Percentiles rank a stretch among this genome's conserved stretches.
These are phyloP conservation scores for Drosophila arawakana DNA, from an alignment of 1,140 invertebrate genomes.

Conservation along the genomic window DNA sequence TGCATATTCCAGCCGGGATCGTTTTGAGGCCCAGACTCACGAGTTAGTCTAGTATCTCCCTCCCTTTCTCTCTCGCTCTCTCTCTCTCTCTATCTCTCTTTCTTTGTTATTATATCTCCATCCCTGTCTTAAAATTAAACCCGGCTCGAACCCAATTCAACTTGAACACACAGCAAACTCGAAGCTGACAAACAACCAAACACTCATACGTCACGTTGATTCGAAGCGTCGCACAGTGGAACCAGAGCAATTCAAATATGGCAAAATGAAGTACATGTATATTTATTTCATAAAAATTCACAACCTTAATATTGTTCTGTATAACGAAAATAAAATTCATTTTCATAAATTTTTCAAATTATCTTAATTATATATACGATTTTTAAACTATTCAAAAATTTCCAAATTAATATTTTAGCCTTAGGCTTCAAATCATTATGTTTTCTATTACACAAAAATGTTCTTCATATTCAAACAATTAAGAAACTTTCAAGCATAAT, in stretches of 20 bases:
- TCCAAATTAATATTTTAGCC: too few species aligned
- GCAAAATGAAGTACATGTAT: neutral
- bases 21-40: constrained; percentile 39
- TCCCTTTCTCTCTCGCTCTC: neutral
- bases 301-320: too few species aligned
- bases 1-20: constrained; percentile 72
- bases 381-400: too few species aligned
- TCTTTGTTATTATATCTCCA: too few species aligned
- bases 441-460: too few species aligned
- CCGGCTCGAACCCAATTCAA: constrained; percentile 37
- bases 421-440: too few species aligned
- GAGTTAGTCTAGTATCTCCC: constrained; percentile 8
- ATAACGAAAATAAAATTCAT: too few species aligned
- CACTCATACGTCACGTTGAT: constrained; percentile 78
- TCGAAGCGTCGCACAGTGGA: constrained; percentile 59
- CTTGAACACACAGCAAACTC: constrained; percentile 62
- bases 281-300: neutral
- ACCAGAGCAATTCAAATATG: neutral
- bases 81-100: neutral
- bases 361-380: too few species aligned
- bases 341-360: too few species aligned
- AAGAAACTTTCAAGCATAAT: too few species aligned
- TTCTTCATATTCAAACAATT: too few species aligned
- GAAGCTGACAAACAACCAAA: constrained; percentile 73
- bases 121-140: constrained; percentile 24